Evolutionary conservation across 2,113 vertebrate genomes (phyloP).

Genomic region (Brachirus orientalis): DNA sequence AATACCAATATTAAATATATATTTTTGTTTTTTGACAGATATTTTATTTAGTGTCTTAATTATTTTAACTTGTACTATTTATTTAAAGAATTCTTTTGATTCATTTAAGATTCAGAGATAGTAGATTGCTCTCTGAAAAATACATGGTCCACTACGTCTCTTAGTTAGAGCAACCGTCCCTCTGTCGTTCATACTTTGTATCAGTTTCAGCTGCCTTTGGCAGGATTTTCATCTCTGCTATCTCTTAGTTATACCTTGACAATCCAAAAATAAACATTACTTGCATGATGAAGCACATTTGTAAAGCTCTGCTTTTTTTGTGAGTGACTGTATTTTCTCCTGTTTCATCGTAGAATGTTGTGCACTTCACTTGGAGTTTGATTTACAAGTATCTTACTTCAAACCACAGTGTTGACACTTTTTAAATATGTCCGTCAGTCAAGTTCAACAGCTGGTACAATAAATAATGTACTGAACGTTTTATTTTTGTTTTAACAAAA

Average conservation of each 20-base stretch:
- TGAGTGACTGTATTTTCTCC: conserved; percentile 14
- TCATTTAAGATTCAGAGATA: conserved; percentile 5
- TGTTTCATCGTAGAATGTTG: background rate
- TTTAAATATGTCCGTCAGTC: too few species aligned
- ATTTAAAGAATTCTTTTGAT: conserved; percentile 42
- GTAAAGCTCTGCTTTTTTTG: conserved; percentile 48
- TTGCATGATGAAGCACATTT: conserved; percentile 83
- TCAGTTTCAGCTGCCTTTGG: conserved; percentile 28
- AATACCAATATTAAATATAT: conserved; percentile 19
- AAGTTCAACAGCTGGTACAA: too few species aligned
- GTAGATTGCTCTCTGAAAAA: conserved; percentile 21
- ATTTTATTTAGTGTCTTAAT: conserved; percentile 27
- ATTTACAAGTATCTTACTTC: too few species aligned
- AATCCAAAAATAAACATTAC: conserved; percentile 86
- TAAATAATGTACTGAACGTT: too few species aligned
- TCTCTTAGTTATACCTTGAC: conserved; percentile 61
- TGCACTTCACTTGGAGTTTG: too few species aligned
- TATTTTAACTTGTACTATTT: conserved; percentile 46
- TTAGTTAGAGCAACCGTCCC: conserved; percentile 15
- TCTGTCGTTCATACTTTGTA: conserved; percentile 22
- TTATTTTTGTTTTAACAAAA: too few species aligned
- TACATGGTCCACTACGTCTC: conserved; percentile 14
- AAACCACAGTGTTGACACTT: too few species aligned
- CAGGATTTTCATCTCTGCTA: conserved; percentile 19
- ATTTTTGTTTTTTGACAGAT: conserved; percentile 50